Evolutionary conservation across 2,113 vertebrate genomes (phyloP), one percentile per base, ranked within the genome.

Genomic region (Catharus fuscescens): DNA sequence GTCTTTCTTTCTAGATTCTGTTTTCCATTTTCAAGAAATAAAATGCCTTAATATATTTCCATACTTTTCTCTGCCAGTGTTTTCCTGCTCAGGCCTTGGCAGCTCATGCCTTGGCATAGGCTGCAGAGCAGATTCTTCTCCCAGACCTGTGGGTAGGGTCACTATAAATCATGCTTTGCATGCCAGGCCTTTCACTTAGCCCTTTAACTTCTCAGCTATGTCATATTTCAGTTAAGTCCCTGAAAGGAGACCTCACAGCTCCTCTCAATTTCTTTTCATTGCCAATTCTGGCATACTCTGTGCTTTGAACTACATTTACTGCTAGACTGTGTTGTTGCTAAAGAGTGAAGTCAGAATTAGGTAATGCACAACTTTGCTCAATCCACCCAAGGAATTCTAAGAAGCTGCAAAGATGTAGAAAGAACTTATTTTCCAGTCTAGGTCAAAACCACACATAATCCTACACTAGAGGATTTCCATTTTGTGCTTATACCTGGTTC

Each of bases 11-110:
- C 74, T 78, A 94, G 52, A 94, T 50, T 76, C 80, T 82, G 42
- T 67, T 93, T 95, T 83, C 89, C 85, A 92, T 88, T 92, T 95
- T 95, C 65, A 94, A 94, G 89, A 96, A 97, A 93, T 60, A 90
- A 81, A 95, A 93, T 60, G 57, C 52, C 86, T 89, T 65, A 57
- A 70, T 92, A 69, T 88, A 53, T 73, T 89, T 79, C 62, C 65
- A 24, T 44, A 7, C 44, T 61, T 32, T 65, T 77, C 79, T 72
- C 42, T 87, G 72, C 94, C 93, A 95, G 18, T 57, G 85, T 93
- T 97, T 57, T 94, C 64, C 76, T 89, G 82, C 92, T 94, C 38
- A 91, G 89, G 4, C 34, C 71, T 71, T 97, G 97, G 96, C 95
- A 94, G 74, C 60, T 88, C 53, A 8, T 18, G 59, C 47, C 23